Conservation (phyloP, 2,888 invertebrate genomes). For the Microplitis deprimator region DNA sequence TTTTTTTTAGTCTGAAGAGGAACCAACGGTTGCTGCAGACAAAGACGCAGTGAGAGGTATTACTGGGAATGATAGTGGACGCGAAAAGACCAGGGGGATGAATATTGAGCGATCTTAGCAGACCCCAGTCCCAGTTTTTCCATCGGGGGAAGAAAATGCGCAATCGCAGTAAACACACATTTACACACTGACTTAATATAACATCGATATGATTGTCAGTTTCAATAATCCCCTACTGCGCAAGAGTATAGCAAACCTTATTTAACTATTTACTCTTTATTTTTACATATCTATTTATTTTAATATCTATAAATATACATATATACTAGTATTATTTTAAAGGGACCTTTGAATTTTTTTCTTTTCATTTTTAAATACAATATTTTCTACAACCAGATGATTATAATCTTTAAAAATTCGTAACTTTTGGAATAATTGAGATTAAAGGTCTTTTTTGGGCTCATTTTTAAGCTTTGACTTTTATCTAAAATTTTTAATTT, state of each 20-base stretch:
- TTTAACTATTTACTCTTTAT: not conserved
- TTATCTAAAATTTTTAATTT: no score
- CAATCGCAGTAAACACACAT: slow-evolving; percentile 24
- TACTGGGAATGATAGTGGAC: not conserved
- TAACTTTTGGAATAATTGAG: no score
- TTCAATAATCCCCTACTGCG: slow-evolving; percentile 12
- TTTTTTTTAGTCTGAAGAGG: no score
- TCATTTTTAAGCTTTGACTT: no score
- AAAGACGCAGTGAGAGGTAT: not conserved
- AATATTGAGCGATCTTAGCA: slow-evolving; percentile 69
- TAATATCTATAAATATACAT: not conserved
- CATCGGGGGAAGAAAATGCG: slow-evolving; percentile 17
- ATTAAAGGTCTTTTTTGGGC: no score
- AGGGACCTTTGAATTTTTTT: not conserved
- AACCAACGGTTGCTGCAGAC: not conserved
- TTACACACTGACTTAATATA: not conserved
- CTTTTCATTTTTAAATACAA: not conserved
- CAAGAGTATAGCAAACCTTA: not conserved
- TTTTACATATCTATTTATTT: not conserved
- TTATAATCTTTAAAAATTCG: no score
- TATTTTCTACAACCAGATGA: no score
- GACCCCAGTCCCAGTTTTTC: slow-evolving; percentile 49
- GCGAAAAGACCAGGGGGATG: slow-evolving; percentile 59
- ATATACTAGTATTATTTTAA: no score
- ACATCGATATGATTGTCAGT: slow-evolving; percentile 4